Base-by-base conservation (phyloP, 2,113 vertebrate species). In the Anoplopoma fimbria region DNA sequence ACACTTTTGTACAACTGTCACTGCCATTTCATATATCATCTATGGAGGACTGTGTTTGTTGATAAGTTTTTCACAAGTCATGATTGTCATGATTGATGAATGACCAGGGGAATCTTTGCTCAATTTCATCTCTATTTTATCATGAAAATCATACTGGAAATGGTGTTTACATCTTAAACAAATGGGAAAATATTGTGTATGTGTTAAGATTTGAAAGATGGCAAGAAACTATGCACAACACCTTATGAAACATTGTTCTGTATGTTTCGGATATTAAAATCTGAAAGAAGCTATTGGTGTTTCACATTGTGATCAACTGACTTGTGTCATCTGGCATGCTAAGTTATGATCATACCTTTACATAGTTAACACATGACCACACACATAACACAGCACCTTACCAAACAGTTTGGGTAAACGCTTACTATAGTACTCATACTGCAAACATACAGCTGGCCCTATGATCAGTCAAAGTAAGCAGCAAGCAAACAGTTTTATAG, bases 61-160 rank as follows among this genome's bases (percentile, higher is more conserved):
- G 42, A 3, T 25, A 53, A n/a, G n/a, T 40, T 61, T 42, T 62
- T 40, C 19, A 21, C 9, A 9, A 60, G 17, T n/a, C 13, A 9
- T 47, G 12, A 47, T n/a, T n/a, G 45, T 23, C 27, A 64, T 61
- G 15, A 53, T 3, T 75, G 33, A 75, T 72, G 9, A 40, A 77
- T 71, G 34, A 58, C 47, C 23, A 45, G 7, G 1, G n/a, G 4
- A 45, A 40, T 60, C 4, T 71, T 6, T n/a, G n/a, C 40, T 60
- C n/a, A 40, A 19, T 77, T 77, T 15, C 9, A 64, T 64, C 31
- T 72, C 33, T 25, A 34, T 57, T 64, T 55, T 72, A 65, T 72
- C 25, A 61, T 40, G 42, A 27, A 53, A 6, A 49, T 72, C 38
- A 38, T 23, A 58, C 7, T 17, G 6, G 23, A 4, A 61, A 65